A percentile compares a stretch with the other conserved stretches of the same genome.
phyloP scores from a whole-genome alignment of 2,113 vertebrate species.

The Macrotus californicus region DNA sequence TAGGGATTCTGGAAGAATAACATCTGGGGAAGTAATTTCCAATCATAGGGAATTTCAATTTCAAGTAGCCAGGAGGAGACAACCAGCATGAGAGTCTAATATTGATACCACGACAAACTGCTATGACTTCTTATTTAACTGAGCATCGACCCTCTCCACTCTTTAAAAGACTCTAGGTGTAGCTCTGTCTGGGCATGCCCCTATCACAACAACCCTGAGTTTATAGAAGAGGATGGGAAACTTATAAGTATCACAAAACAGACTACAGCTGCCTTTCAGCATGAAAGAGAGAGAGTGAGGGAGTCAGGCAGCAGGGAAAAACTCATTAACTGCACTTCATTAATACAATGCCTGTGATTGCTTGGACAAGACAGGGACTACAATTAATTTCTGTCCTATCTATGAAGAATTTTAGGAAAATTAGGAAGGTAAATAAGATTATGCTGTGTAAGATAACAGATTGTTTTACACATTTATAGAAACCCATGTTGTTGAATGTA shows the following conservation, averaged over 20 bases:
- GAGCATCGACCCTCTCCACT: background rate
- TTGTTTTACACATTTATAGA: background rate
- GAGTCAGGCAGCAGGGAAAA: background rate
- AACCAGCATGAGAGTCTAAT: background rate
- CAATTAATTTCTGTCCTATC: background rate
- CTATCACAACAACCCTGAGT: background rate
- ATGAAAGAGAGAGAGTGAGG: background rate
- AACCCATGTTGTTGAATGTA: background rate
- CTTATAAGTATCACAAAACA: background rate
- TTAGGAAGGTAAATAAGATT: background rate
- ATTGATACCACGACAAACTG: background rate
- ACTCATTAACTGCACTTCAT: background rate
- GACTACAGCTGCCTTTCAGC: background rate
- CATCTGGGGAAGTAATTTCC: background rate
- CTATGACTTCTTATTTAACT: background rate
- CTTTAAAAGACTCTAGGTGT: background rate
- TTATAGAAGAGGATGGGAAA: background rate
- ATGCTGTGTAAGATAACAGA: background rate
- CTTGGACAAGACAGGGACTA: background rate
- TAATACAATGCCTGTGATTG: background rate
- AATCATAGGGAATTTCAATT: background rate
- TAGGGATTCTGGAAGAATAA: conserved; percentile 6
- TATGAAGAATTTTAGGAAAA: background rate
- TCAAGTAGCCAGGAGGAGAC: background rate
- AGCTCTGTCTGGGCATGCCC: background rate